Percentiles rank a stretch among this genome's conserved stretches.
These are phyloP conservation scores for Drosophila seguyi DNA, from an alignment of 1,140 invertebrate genomes.

Conservation along the genomic window DNA sequence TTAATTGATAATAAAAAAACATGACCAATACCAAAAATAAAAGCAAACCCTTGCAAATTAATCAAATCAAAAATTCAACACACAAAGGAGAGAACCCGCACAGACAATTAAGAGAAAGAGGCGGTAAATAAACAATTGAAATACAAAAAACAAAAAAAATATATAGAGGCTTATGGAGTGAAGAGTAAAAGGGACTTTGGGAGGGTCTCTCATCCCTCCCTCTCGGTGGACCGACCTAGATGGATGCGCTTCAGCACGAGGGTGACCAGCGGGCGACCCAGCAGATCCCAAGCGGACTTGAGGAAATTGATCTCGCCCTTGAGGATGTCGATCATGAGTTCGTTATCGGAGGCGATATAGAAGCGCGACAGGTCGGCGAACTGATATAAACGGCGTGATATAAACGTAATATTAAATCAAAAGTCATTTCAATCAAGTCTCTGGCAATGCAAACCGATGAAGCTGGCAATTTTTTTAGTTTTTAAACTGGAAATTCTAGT, in stretches of 20 bases:
- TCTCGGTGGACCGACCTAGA: constrained; percentile 91
- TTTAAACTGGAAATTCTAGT: not conserved
- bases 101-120: constrained; percentile 20
- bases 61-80: constrained; percentile 32
- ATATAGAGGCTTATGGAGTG: constrained; percentile 19
- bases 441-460: constrained; percentile 13
- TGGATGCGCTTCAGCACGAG: constrained; percentile 95
- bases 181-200: not conserved
- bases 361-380: constrained; percentile 97
- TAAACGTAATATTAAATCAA: constrained; percentile 75
- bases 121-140: constrained; percentile 32
- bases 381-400: constrained; percentile 87
- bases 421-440: constrained; percentile 23
- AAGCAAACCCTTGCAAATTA: constrained; percentile 55
- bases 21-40: constrained; percentile 43
- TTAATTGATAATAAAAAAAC: constrained; percentile 43
- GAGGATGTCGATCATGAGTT: constrained; percentile 98
- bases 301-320: constrained; percentile 98
- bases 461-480: not conserved
- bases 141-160: constrained; percentile 22
- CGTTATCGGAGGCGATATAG: constrained; percentile 98
- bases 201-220: not conserved
- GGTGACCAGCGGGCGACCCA: constrained; percentile 95
- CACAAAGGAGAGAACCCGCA: constrained; percentile 22
- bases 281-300: constrained; percentile 97